Evolutionary conservation across 2,797 vertebrate species (phyloP), one percentile per base, ranked within the genome.

Genomic region (Remorina albescens): DNA sequence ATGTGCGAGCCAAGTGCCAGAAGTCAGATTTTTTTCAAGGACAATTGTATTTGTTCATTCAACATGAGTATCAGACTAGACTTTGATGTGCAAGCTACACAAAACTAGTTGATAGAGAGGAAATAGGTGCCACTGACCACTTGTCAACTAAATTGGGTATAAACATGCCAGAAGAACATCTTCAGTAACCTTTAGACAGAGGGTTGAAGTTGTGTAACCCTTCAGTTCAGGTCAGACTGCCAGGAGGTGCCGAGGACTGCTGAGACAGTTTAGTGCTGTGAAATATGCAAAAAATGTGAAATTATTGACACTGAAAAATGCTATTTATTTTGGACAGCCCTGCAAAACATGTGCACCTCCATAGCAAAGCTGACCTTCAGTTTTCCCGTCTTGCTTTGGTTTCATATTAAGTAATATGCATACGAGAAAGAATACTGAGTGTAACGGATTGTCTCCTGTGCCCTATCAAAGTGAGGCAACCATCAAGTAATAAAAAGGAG

Each of bases 51-150:
- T 65, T 41, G 37, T 78, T 80, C 8, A 46, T 54, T 76, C 72
- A 49, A 18, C 46, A 1, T 74, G 72, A 36, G 53, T 23, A 42
- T 82, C 46, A 56, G 28, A 25, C 44, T 16, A 16, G 54, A 54
- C 76, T 89, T 83, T 88, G 80, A 81, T 81, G 81, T 81, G 67
- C 78, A 50, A 51, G 58, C 58, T 44, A 41, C 62, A 71, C 81
- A 71, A 73, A 81, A 76, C 69, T 58, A 63, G 53, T 42, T 72
- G 78, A 75, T 63, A 75, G 54, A 26, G n/a, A 51, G 26, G 41
- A 58, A 71, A 61, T 32, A 85, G 67, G 69, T 34, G 67, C 9
- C 12, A 75, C 49, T 41, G 56, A 30, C 41, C 64, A 54, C 66
- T 53, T 71, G 66, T 82, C 66, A 74, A 60, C 9, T 69, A 32